phyloP scores from a whole-genome alignment of 2,888 invertebrate species.

The Coelogynopora nodosa region DNA sequence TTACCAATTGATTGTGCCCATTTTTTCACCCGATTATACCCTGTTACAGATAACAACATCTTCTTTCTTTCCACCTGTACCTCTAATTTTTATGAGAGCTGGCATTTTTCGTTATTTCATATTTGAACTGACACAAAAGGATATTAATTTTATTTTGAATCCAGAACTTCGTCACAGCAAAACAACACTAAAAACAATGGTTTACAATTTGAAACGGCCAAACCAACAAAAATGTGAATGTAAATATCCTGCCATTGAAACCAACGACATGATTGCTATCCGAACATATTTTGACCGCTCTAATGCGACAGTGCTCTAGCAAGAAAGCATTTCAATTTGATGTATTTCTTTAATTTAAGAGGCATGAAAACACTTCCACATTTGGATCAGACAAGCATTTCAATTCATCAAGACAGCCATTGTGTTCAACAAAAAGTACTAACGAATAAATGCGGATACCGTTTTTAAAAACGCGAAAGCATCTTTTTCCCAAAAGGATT shows the following conservation, averaged over 20 bases:
- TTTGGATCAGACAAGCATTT: neutral
- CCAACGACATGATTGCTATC: neutral
- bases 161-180: neutral
- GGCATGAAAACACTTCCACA: neutral
- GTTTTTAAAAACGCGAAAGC: neutral
- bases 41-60: too few relatives aligned
- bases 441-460: neutral
- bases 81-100: neutral
- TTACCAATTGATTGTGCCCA: too few relatives aligned
- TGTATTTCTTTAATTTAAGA: neutral
- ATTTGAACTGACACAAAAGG: neutral
- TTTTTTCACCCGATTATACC: too few relatives aligned
- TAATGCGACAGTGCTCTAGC: neutral
- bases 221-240: too few relatives aligned
- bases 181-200: too few relatives aligned
- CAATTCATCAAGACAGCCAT: neutral
- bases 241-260: neutral
- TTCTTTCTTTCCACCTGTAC: too few relatives aligned
- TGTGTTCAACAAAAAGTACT: neutral
- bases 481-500: neutral
- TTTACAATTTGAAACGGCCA: too few relatives aligned
- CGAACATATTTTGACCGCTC: neutral
- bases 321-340: neutral
- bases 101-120: neutral
- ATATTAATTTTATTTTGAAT: conserved; percentile 19